These are phyloP conservation scores for Pelmatolapia mariae DNA, from an alignment of 2,113 vertebrate genomes.

Conservation along the genomic window DNA sequence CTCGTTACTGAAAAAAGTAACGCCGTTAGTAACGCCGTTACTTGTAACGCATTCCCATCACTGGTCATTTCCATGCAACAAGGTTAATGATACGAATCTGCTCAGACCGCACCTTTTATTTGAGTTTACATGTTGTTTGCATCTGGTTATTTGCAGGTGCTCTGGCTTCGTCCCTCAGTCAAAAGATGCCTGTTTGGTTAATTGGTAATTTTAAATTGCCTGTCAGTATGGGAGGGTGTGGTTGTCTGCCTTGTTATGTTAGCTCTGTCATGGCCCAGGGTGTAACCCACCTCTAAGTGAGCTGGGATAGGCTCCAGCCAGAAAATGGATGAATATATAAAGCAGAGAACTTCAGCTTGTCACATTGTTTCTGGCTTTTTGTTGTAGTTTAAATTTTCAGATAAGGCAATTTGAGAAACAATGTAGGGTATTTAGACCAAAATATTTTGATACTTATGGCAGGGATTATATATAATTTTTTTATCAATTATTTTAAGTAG, in stretches of 20 bases:
- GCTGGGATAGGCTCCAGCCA: not conserved
- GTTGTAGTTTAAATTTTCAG: not conserved
- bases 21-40: fast-evolving
- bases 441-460: not conserved
- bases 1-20: no score
- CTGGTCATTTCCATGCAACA: fast-evolving
- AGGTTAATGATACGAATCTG: not conserved
- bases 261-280: not conserved
- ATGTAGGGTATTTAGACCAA: not conserved
- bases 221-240: not conserved
- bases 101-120: not conserved
- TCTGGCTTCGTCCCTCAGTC: not conserved
- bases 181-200: not conserved
- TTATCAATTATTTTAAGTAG: not conserved
- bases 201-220: not conserved
- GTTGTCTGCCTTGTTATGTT: not conserved
- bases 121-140: not conserved
- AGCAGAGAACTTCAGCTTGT: not conserved
- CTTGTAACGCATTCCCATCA: not conserved
- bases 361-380: not conserved
- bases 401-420: not conserved
- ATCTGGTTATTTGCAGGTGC: not conserved
- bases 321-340: not conserved
- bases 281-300: not conserved
- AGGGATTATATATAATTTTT: not conserved